Evolutionary conservation across 2,888 invertebrate species (phyloP).

Genomic region (Pycnomerus fuliginosus): DNA sequence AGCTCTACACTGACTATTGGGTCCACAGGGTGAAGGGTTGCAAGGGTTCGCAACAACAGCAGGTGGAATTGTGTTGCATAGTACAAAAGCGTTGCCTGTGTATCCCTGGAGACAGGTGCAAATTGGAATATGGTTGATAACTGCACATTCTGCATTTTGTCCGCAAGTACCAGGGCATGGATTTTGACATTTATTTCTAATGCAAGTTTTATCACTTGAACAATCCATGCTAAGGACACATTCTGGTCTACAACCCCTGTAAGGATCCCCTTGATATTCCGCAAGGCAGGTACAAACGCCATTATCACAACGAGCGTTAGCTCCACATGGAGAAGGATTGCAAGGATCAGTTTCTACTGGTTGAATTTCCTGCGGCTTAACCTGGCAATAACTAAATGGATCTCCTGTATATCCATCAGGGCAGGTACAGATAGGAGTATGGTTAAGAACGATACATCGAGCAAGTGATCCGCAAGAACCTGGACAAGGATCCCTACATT

Average conservation of each 20-base stretch:
- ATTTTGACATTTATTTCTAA: slow-evolving; percentile 66
- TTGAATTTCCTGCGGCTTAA: slow-evolving; percentile 42
- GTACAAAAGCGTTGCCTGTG: slow-evolving; percentile 70
- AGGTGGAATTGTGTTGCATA: slow-evolving; percentile 62
- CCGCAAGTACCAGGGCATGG: slow-evolving; percentile 77
- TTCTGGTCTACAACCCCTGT: slow-evolving; percentile 68
- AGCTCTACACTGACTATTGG: slow-evolving; percentile 63
- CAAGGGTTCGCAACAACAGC: too few species aligned
- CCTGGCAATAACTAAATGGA: slow-evolving; percentile 55
- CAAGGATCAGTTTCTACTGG: slow-evolving; percentile 47
- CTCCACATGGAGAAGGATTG: slow-evolving; percentile 60
- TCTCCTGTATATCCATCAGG: slow-evolving; percentile 63
- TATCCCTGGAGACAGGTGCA: slow-evolving; percentile 71
- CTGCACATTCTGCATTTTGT: slow-evolving; percentile 68
- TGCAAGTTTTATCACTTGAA: slow-evolving; percentile 66
- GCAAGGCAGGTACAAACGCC: slow-evolving; percentile 68
- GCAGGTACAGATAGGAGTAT: slow-evolving; percentile 67
- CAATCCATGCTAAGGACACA: slow-evolving; percentile 74
- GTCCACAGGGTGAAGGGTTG: too few species aligned
- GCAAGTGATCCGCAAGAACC: slow-evolving; percentile 65
- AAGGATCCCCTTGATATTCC: slow-evolving; percentile 72
- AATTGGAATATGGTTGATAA: slow-evolving; percentile 73
- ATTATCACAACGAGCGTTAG: slow-evolving; percentile 69
- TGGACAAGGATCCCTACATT: slow-evolving; percentile 66
- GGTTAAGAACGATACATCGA: slow-evolving; percentile 64